phyloP scores from a whole-genome alignment of 2,797 vertebrate species.

The Pangasius macronema region DNA sequence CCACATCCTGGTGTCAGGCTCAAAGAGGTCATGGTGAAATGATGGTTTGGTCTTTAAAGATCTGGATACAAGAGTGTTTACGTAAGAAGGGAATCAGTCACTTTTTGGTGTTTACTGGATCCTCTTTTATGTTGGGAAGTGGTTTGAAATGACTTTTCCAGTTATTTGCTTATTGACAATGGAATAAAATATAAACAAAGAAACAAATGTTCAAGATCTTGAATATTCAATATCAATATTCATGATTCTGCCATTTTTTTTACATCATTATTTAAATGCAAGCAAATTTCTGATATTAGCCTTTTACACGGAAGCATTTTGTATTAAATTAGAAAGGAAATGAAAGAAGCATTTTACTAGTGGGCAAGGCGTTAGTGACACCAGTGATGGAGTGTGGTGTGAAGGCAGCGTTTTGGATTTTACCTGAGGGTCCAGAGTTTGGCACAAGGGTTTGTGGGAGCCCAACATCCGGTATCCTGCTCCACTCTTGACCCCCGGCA shows the following conservation, averaged over 20 bases:
- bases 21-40: slow-evolving; percentile 4
- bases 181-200: neutral
- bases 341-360: neutral
- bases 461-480: slow-evolving; percentile 49
- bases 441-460: slow-evolving; percentile 35
- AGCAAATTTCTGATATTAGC: neutral
- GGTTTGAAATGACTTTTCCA: neutral
- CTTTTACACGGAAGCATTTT: neutral
- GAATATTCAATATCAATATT: neutral
- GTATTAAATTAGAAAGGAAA: neutral
- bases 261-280: neutral
- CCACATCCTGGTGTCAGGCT: slow-evolving; percentile 30
- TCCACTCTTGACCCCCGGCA: slow-evolving; percentile 59
- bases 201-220: neutral
- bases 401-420: neutral
- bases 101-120: slow-evolving; percentile 24
- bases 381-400: neutral
- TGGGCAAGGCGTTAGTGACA: neutral
- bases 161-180: neutral
- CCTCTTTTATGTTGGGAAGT: slow-evolving; percentile 11
- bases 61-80: neutral
- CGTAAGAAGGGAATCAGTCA: slow-evolving; percentile 16
- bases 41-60: slow-evolving; percentile 1
- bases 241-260: neutral
- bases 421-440: slow-evolving; percentile 33